These are phyloP conservation scores for Phrynocephalus guinanensis DNA, from an alignment of 2,797 vertebrate species.

Conservation along the genomic window DNA sequence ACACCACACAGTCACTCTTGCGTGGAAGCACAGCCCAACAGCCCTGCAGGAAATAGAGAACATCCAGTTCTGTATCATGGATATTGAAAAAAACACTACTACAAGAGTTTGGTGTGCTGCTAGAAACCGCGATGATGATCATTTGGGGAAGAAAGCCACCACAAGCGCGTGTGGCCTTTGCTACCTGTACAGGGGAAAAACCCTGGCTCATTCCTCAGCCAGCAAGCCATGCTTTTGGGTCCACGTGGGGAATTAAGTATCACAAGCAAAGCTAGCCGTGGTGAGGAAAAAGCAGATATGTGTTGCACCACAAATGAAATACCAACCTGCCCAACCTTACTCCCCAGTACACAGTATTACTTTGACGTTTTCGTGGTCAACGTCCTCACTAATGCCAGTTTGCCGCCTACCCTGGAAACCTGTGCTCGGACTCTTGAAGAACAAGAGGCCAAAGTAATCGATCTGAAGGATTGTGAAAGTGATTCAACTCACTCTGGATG, in stretches of 20 bases:
- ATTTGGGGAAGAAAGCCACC: constrained; percentile 58
- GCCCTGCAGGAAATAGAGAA: constrained; percentile 67
- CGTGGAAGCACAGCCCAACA: constrained; percentile 87
- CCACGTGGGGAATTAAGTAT: constrained; percentile 65
- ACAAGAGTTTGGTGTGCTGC: constrained; percentile 86
- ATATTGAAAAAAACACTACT: constrained; percentile 85
- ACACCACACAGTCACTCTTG: constrained; percentile 89
- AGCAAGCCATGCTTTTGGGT: constrained; percentile 69
- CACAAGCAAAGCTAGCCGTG: constrained; percentile 62
- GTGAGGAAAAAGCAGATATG: constrained; percentile 84
- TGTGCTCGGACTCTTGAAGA: constrained; percentile 85
- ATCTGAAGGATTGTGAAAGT: constrained; percentile 86
- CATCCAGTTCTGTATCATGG: constrained; percentile 87
- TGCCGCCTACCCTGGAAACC: constrained; percentile 82
- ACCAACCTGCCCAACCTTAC: constrained; percentile 85
- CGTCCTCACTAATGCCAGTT: constrained; percentile 84
- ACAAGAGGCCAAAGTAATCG: constrained; percentile 76
- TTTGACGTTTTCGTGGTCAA: constrained; percentile 90
- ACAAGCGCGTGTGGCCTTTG: constrained; percentile 30
- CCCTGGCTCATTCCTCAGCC: constrained; percentile 58
- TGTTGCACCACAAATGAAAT: constrained; percentile 82
- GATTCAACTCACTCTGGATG: constrained; percentile 82
- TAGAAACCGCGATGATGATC: constrained; percentile 74
- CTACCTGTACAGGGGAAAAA: constrained; percentile 63
- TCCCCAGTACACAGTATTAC: constrained; percentile 87